Base-by-base conservation (phyloP, 2,113 vertebrate genomes). In the Phasianus colchicus region DNA sequence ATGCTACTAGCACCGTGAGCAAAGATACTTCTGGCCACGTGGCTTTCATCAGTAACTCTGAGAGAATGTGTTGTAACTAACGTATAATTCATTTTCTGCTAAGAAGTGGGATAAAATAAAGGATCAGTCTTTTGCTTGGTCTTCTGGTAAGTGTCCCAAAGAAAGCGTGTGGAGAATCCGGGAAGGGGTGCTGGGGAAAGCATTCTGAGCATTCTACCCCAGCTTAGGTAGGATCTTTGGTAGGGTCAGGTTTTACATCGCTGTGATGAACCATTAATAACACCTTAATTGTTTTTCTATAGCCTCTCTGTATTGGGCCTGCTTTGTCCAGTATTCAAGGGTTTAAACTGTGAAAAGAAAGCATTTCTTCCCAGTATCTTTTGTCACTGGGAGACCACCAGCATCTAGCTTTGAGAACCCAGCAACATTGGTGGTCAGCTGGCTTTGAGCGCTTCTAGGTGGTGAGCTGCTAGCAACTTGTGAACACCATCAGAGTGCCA, bases 361-460 rank as follows among this genome's bases (percentile, higher is more conserved):
- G 25, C 47, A 30, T 47, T 84, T 76, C 16, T 80, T 69, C 71
- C 64, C n/a, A 76, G 32, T 36, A 30, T 10, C 20, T 61, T 70
- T 72, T 79, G 34, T 57, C 36, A 67, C 65, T 77, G 63, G 36
- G 55, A 61, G 52, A 40, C n/a, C 34, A 30, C 25, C 20, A 72
- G 43, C 34, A 22, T 63, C 43, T 89, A 43, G 21, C 16, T 77
- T 67, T n/a, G 61, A 52, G 38, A 55, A 40, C 27, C 12, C n/a
- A 67, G 45, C 21, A 58, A 25, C 45, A 70, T 18, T 66, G 60
- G 48, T 42, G 10, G 1, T 52, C 64, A 30, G 50, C 32, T 77
- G 80, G 36, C 43, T 83, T 83, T 86, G 85, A 95, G 91, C 94
- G 90, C 69, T 83, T 83, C 76, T 91, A 42, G 11, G 43, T 88